Percentiles rank a stretch among this genome's conserved stretches.
Conservation (phyloP, 2,113 vertebrate species). For the Alouatta palliata region DNA sequence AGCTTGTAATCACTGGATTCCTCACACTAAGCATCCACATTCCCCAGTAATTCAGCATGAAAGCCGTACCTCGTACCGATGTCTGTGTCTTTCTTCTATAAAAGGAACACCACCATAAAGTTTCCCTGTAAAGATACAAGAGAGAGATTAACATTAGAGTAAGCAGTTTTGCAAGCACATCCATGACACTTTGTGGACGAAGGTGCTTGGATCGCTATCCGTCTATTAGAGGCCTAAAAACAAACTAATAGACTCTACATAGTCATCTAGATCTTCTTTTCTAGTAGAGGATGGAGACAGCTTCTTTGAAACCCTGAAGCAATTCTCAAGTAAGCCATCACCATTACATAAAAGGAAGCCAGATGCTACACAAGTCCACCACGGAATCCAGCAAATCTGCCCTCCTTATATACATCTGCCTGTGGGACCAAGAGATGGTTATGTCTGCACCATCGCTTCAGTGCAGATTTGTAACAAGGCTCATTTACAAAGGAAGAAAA, state of each 20-base stretch:
- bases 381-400: not conserved
- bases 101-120: constrained; percentile 85
- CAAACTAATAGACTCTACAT: not conserved
- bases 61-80: constrained; percentile 86
- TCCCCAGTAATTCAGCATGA: not conserved
- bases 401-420: not conserved
- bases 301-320: not conserved
- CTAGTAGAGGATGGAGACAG: not conserved
- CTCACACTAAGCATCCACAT: not conserved
- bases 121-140: constrained; percentile 81
- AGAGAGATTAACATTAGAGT: constrained; percentile 26
- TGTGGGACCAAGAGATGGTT: not conserved
- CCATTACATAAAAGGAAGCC: not conserved
- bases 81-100: constrained; percentile 88
- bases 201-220: not conserved
- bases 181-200: not conserved
- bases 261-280: not conserved
- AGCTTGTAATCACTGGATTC: not conserved
- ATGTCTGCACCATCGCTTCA: accelerated
- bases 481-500: constrained; percentile 33
- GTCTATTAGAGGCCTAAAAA: not conserved
- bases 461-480: not conserved
- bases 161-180: not conserved
- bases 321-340: not conserved
- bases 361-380: not conserved